phyloP scores from a whole-genome alignment of 53 echinoderm and acorn worm species.

The Apostichopus leukothele region DNA sequence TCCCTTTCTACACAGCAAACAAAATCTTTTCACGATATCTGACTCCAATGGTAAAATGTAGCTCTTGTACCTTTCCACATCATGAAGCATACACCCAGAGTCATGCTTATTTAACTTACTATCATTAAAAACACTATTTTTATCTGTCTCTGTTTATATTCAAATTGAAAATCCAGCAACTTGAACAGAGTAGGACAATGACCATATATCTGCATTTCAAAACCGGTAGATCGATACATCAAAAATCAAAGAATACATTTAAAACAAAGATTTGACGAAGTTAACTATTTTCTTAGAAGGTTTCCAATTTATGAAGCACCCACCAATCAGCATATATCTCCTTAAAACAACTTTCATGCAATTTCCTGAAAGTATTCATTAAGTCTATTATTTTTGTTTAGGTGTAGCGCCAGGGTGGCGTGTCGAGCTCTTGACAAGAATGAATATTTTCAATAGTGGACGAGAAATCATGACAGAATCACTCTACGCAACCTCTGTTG shows the following conservation, averaged over 20 bases:
- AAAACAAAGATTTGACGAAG: neutral
- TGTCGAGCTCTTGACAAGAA: conserved; percentile 30
- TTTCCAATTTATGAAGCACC: neutral
- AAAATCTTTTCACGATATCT: too few relatives aligned
- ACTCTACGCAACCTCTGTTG: conserved; percentile 17
- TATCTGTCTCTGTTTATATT: too few relatives aligned
- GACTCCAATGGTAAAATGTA: too few relatives aligned
- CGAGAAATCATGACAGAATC: neutral
- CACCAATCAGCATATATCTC: neutral
- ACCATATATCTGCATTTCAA: neutral
- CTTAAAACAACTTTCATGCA: neutral
- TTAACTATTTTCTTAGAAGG: neutral
- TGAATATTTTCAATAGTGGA: conserved; percentile 10
- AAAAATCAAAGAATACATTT: neutral
- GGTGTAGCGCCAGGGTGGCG: conserved; percentile 34
- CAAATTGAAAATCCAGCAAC: neutral
- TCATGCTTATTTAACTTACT: too few relatives aligned
- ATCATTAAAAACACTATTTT: too few relatives aligned
- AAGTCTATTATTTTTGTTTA: conserved; percentile 16
- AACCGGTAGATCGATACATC: neutral
- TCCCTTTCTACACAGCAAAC: too few relatives aligned
- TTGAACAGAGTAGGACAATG: neutral
- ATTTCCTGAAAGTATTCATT: neutral
- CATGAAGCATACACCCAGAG: too few relatives aligned
- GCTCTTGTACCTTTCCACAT: too few relatives aligned